Evolutionary conservation across 2,888 invertebrate genomes (phyloP), one percentile per base, ranked within the genome.

Genomic region (Didymodactylos carnosus): DNA sequence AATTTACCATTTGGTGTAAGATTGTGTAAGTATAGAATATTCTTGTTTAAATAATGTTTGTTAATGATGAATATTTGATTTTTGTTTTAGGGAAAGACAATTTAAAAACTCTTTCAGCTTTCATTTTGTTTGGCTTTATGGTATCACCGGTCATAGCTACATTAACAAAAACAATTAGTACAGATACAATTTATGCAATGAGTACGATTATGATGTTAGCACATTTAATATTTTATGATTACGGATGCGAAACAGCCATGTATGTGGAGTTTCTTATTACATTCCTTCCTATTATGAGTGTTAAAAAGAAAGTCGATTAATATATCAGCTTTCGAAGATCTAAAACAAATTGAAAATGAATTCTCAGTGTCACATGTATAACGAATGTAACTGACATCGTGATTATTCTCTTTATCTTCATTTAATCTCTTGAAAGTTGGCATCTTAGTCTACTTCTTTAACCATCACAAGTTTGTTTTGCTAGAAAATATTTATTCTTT

Each of bases 131-230:
- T 80, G 92, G 93, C 1, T 92, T 91, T 80, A 86, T 92, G 73
- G 86, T 94, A 75, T 92, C 94, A 0, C 97, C 95, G 0, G 87
- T 95, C 25, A 84, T 94, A 41, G 91, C 94, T 82, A 95, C 94
- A 0, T 85, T 98, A 71, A 97, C 98, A 0, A 92, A 93, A 81
- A 93, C 94, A 0, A 91, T 98, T 3, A 94, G 94, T 80, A 95
- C 95, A 0, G 95, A 98, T 81, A 94, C 97, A 0, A 94, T 98
- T 80, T 94, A 93, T 80, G 91, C 93, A 2, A 91, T 90, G 87
- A 88, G 94, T 0, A 88, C 90, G 27, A 86, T 91, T 19, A 91
- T 94, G 88, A 88, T 95, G 85, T 80, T 91, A 0, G 84, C 91
- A 1, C 94, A 97, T 85, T 85, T 97, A 76, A 87, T 91, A 78